Evolutionary conservation across 2,797 vertebrate species (phyloP), one percentile per base, ranked within the genome.

Genomic region (Graptemys geographica): DNA sequence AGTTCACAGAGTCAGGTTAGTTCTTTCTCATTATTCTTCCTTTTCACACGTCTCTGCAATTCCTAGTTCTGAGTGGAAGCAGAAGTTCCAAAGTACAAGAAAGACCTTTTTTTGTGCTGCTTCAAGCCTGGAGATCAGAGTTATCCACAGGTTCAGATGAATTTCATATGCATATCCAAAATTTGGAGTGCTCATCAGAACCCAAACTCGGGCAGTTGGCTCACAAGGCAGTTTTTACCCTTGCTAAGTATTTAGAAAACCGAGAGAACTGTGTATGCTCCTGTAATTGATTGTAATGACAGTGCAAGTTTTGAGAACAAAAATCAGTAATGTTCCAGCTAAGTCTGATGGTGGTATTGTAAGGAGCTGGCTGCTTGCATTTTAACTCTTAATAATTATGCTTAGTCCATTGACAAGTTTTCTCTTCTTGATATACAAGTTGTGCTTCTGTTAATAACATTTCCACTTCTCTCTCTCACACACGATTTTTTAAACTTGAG

Each of bases 291-390:
- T 90, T 79, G 3, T 69, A 0, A 0, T 52, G 76, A n/a, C 88
- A 3, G 1, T 1, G 2, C 3, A 41, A 83, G 92, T 52, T 44
- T 49, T 84, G 33, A 37, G 8, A 37, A n/a, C 52, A 83, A 33
- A 86, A 89, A 11, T 37, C 83, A 78, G 27, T n/a, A 23, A 8
- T 6, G 72, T 74, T 93, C 91, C 37, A 28, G 57, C 85, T 56
- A 84, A 49, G 11, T 31, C 69, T 53, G 52, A 88, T 55, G 51
- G 88, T n/a, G 59, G 27, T 81, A 16, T 59, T 88, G 72, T 76
- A 31, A 33, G 62, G 59, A 87, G n/a, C 23, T 88, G 57, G 25
- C 51, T n/a, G n/a, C 56, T 41, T 56, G 21, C 27, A 33, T 55
- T 88, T 44, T 62, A 92, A 51, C 37, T 89, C 49, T 53, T 37